Percentiles rank a stretch among this genome's conserved stretches.
phyloP scores from a whole-genome alignment of 2,888 invertebrate genomes.

The Alcis repandata region DNA sequence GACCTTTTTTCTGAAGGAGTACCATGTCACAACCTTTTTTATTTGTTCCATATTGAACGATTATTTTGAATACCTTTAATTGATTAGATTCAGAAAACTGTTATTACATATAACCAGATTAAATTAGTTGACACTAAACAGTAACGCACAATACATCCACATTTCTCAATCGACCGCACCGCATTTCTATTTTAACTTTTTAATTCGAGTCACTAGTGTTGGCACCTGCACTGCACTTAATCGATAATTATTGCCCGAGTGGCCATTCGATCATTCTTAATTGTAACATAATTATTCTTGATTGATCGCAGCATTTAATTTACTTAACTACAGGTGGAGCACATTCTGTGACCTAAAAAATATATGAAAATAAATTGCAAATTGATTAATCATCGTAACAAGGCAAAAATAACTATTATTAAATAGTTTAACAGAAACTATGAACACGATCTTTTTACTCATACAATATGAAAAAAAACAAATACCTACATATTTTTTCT shows the following conservation, averaged over 20 bases:
- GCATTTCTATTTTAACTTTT: conserved; percentile 10
- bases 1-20: neutral
- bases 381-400: neutral
- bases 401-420: neutral
- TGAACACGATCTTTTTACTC: neutral
- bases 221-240: conserved; percentile 34
- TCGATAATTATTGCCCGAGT: conserved; percentile 31
- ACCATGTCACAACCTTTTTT: neutral
- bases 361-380: neutral
- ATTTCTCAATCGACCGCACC: neutral
- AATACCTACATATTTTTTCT: neutral
- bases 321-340: conserved; percentile 16
- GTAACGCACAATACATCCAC: neutral
- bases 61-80: no score
- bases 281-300: conserved; percentile 33
- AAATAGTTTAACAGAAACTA: no score
- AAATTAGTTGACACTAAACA: neutral
- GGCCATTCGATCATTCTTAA: conserved; percentile 32
- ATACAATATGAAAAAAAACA: neutral
- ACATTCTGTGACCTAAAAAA: conserved; percentile 5
- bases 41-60: no score
- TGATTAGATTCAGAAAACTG: no score
- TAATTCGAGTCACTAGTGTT: conserved; percentile 26
- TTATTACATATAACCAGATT: neutral
- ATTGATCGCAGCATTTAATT: conserved; percentile 30